Conservation (phyloP, 2,888 invertebrate species). For the Drepana falcataria region DNA sequence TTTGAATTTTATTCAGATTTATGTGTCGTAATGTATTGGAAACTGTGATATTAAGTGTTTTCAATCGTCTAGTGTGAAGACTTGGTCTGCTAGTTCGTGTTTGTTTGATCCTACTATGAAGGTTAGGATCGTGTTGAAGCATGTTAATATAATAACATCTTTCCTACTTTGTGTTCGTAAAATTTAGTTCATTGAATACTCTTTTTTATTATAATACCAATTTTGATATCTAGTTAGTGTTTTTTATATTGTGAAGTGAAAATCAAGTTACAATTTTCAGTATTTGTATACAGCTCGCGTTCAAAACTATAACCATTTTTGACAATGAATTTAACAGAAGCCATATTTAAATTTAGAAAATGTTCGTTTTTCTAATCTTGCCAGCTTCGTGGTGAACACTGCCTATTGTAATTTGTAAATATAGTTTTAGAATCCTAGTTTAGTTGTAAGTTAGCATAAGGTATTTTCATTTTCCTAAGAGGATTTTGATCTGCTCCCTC, state of each 20-base stretch:
- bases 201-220: constrained; percentile 14
- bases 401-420: constrained; percentile 71
- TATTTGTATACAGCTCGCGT: constrained; percentile 21
- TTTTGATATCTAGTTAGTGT: constrained; percentile 15
- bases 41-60: constrained; percentile 78
- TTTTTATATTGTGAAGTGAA: constrained; percentile 22
- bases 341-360: constrained; percentile 76
- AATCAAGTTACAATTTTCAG: constrained; percentile 25
- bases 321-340: constrained; percentile 49
- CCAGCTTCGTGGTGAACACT: constrained; percentile 75
- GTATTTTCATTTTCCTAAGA: constrained; percentile 10
- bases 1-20: constrained; percentile 33
- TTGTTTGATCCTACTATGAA: constrained; percentile 34
- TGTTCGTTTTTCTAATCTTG: constrained; percentile 68
- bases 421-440: constrained; percentile 30
- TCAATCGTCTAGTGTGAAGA: constrained; percentile 60
- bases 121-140: constrained; percentile 35
- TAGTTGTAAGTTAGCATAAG: constrained; percentile 28
- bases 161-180: constrained; percentile 53
- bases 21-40: constrained; percentile 60
- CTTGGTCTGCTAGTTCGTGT: constrained; percentile 40
- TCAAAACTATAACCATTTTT: constrained; percentile 48
- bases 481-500: neutral
- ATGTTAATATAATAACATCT: constrained; percentile 40
- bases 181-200: constrained; percentile 37